These are phyloP conservation scores for Lophotriccus pileatus DNA, from an alignment of 2,797 vertebrate species.

Conservation along the genomic window DNA sequence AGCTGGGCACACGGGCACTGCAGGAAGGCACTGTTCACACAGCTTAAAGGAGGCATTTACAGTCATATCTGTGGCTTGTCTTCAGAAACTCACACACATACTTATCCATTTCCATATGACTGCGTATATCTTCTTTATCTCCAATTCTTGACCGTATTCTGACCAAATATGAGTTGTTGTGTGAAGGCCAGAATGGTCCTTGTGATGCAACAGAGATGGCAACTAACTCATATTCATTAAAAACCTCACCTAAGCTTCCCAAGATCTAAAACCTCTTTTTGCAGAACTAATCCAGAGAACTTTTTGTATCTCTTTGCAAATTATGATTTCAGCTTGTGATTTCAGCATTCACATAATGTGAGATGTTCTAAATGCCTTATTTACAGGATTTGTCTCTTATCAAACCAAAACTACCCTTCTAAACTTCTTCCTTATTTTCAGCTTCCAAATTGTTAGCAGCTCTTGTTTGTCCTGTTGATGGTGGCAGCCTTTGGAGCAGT, in stretches of 20 bases:
- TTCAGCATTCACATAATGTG: not conserved
- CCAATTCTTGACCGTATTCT: not conserved
- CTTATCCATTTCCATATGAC: not conserved
- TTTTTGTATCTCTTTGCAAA: not conserved
- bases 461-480: not conserved
- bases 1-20: not conserved
- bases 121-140: not conserved
- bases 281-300: not conserved
- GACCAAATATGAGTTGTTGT: not conserved
- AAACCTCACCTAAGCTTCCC: not conserved
- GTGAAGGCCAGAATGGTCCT: not conserved
- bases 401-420: not conserved
- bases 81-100: not conserved
- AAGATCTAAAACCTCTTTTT: not conserved
- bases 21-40: not conserved
- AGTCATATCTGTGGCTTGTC: not conserved
- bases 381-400: not conserved
- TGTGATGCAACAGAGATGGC: not conserved
- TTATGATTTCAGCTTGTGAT: not conserved
- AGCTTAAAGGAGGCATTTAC: not conserved
- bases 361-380: not conserved
- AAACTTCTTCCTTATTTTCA: not conserved
- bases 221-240: not conserved
- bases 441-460: not conserved
- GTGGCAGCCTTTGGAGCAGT: not conserved